Conservation (phyloP, 2,113 vertebrate species). For the Esox niger region DNA sequence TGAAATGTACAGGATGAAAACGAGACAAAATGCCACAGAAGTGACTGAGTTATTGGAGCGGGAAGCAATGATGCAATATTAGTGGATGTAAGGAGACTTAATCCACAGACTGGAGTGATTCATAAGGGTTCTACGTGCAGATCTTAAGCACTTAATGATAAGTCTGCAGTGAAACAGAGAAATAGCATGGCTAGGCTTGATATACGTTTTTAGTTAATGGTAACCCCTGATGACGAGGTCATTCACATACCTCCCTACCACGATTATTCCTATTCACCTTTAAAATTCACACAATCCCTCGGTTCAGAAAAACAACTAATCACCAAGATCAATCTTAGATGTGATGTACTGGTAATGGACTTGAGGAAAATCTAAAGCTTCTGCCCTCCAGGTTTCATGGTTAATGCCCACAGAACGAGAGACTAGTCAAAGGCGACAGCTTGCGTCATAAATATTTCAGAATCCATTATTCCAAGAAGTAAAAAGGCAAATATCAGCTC, state of each 20-base stretch:
- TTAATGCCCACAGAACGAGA: no score
- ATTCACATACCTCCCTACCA: background rate
- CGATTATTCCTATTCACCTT: no score
- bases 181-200: background rate
- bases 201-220: background rate
- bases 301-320: no score
- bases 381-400: no score
- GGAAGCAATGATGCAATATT: slow-evolving; percentile 11
- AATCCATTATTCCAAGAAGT: background rate
- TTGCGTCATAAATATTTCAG: background rate
- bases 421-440: no score
- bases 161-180: background rate
- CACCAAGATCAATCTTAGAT: no score
- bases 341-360: no score
- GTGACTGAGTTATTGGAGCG: slow-evolving; percentile 7
- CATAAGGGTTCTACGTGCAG: slow-evolving; percentile 1
- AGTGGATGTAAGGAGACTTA: slow-evolving; percentile 1
- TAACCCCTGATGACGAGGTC: background rate
- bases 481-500: background rate
- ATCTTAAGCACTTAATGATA: background rate
- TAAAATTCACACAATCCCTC: no score
- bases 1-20: slow-evolving; percentile 28
- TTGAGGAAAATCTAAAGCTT: no score
- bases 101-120: slow-evolving; percentile 14
- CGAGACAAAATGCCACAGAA: slow-evolving; percentile 26